Evolutionary conservation across 2,888 invertebrate genomes (phyloP).

Genomic region (Gymnosoma rotundatum): DNA sequence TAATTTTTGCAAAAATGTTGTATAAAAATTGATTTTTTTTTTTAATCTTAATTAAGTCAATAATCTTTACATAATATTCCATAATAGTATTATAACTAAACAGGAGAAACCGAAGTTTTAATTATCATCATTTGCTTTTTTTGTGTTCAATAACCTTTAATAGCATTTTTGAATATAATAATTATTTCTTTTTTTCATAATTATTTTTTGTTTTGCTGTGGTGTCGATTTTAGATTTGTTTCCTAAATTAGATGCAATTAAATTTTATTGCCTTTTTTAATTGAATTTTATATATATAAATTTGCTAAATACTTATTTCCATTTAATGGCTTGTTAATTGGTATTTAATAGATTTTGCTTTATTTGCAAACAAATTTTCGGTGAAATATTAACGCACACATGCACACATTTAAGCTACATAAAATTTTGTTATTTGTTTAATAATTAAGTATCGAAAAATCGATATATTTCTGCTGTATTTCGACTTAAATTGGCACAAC

Average conservation of each 20-base stretch:
- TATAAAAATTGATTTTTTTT: too few relatives aligned
- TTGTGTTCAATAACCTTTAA: neutral
- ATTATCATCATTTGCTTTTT: neutral
- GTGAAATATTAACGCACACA: neutral
- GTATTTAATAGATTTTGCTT: constrained; percentile 34
- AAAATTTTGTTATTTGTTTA: constrained; percentile 12
- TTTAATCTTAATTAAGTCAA: too few relatives aligned
- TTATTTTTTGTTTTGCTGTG: constrained; percentile 4
- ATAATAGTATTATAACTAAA: too few relatives aligned
- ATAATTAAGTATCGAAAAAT: too few relatives aligned
- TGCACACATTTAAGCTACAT: constrained; percentile 17
- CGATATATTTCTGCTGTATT: too few relatives aligned
- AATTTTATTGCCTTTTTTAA: constrained; percentile 28
- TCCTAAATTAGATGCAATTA: constrained; percentile 14
- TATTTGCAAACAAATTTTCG: neutral
- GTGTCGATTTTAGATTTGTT: neutral
- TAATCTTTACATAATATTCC: too few relatives aligned
- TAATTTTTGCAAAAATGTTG: too few relatives aligned
- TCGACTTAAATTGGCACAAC: too few relatives aligned
- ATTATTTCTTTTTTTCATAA: constrained; percentile 17
- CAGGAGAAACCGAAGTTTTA: too few relatives aligned
- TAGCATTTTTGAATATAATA: neutral
- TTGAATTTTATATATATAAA: constrained; percentile 25
- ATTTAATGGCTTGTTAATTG: constrained; percentile 36
- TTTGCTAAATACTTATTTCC: neutral